Base-by-base conservation (phyloP, 2,888 invertebrate species). In the Empis livida region DNA sequence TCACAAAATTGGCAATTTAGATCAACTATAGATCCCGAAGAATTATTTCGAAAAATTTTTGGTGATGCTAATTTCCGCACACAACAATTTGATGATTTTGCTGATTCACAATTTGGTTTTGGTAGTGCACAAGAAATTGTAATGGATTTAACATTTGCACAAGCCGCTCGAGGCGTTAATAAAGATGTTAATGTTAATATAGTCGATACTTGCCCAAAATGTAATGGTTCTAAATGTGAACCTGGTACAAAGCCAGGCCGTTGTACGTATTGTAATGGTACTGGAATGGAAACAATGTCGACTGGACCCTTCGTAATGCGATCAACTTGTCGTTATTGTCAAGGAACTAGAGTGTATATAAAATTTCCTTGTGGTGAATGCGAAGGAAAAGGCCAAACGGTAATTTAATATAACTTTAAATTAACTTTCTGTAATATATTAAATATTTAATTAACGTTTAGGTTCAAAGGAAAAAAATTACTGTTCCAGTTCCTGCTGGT, bases 261-360 rank as follows among this genome's bases (percentile, higher is more conserved):
- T 51, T 99, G 99, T 64, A 82, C 82, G 3, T 85, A 86, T 62
- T 99, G 99, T 65, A 91, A 94, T 71, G 99, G 99, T 10, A 88
- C 91, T 4, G 99, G 99, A 48, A 92, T 94, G 84, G 91, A 93
- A 70, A 89, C 90, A 10, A 82, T 91, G 54, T 80, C 81, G 15
- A 82, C 84, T 54, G 96, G 96, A 27, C 95, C 95, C 45, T 97
- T 96, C 71, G 84, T 96, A 23, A 96, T 97, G 95, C 77, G 94
- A 46, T 89, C 92, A 3, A 94, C 96, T 0, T 97, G 96, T 64
- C 77, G 95, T 46, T 84, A 86, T 56, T 95, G 94, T 61, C 84
- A 86, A 59, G 95, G 95, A 1, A 78, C 84, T 0, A 78, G 90
- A 48, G 80, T 88, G 72, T 79, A 83, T 55, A 95, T 97, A 50